Base-by-base conservation (phyloP, 2,113 vertebrate species). In the Lamprologus speciosus region DNA sequence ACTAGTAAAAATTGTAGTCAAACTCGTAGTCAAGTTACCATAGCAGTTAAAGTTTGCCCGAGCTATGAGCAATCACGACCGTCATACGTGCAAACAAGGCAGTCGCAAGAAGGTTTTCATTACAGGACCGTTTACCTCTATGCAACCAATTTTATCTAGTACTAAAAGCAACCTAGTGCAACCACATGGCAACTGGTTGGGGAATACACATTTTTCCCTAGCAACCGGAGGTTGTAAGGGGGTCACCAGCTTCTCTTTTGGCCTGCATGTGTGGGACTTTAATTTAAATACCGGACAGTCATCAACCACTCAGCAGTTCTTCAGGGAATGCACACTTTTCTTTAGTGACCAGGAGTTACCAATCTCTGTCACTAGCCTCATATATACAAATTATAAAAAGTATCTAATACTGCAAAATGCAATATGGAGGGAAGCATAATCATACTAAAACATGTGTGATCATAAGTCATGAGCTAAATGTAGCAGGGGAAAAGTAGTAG, bases 51-150 rank as follows among this genome's bases (percentile, higher is more conserved):
- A 40, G 1, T 1, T 16, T 23, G 35, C n/a, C 12, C 2, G 5
- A 23, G 2, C 8, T 70, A 23, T 21, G 7, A 40, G 65, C n/a
- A 42, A 42, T 14, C n/a, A 70, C 6, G 0, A 21, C 35, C n/a
- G 0, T 40, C 63, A 40, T 42, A 70, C 12, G 0, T 16, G 35
- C n/a, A 42, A 70, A 13, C 37, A 16, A 70, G 37, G 37, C 12
- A 42, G 37, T 23, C 0, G 0, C 65, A 23, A 2, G 12, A 42
- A 70, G 37, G 8, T 3, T 42, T 70, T 70, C 35, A 40, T 14
- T 42, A 14, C 12, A 70, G 65, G 35, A 23, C 5, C 1, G 2
- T 70, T 42, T 42, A 0, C 35, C 37, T 42, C 37, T 26, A 23
- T 70, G n/a, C 35, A 70, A 14, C 65, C 8, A 70, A 42, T 70